Evolutionary conservation across 1,140 invertebrate species (phyloP).

Genomic region (Drosophila mojavensis): DNA sequence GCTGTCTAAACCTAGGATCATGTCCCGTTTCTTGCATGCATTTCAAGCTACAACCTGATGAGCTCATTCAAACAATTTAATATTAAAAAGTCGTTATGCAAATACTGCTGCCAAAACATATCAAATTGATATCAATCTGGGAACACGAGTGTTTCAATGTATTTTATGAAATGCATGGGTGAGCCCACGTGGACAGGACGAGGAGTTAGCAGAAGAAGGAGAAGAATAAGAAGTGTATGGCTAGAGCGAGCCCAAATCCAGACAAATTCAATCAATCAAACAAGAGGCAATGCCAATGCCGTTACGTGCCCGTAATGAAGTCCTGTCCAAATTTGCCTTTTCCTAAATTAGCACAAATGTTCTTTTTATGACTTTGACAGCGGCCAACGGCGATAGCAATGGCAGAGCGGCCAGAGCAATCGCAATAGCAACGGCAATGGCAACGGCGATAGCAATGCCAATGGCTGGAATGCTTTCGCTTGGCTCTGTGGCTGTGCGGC

Average conservation of each 20-base stretch:
- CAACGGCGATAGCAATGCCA: slow-evolving; percentile 30
- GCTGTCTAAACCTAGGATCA: too few relatives aligned
- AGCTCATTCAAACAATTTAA: neutral
- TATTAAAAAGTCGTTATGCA: slow-evolving; percentile 75
- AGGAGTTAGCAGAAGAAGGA: too few relatives aligned
- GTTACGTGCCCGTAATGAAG: slow-evolving; percentile 79
- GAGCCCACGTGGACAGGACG: neutral
- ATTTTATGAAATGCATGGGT: slow-evolving; percentile 50
- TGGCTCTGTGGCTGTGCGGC: slow-evolving; percentile 30
- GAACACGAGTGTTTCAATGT: slow-evolving; percentile 59
- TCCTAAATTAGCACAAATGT: slow-evolving; percentile 83
- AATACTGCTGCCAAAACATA: slow-evolving; percentile 58
- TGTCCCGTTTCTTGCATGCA: neutral
- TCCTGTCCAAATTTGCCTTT: slow-evolving; percentile 81
- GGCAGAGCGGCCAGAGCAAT: neutral
- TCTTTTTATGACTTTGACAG: slow-evolving; percentile 77
- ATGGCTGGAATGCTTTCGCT: slow-evolving; percentile 7
- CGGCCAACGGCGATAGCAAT: slow-evolving; percentile 33
- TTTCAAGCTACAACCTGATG: neutral
- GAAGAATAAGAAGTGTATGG: neutral
- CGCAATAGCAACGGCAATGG: slow-evolving; percentile 23
- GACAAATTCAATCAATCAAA: slow-evolving; percentile 82
- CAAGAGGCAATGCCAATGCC: slow-evolving; percentile 73
- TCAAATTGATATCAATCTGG: slow-evolving; percentile 75
- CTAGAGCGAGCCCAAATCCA: slow-evolving; percentile 22